phyloP scores from a whole-genome alignment of 2,797 vertebrate genomes.

The Ciconia nigra region DNA sequence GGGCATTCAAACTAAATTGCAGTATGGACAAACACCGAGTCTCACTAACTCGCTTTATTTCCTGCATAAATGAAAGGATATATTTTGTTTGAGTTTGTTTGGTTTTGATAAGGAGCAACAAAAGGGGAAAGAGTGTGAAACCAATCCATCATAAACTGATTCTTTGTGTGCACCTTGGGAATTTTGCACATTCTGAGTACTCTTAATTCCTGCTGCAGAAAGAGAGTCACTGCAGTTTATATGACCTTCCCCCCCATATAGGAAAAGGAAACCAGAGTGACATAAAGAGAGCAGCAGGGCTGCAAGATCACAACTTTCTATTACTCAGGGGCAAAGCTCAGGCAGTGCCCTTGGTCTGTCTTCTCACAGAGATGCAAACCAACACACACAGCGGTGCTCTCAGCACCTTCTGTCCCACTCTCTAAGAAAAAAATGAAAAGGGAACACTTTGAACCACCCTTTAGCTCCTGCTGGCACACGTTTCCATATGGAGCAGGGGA shows the following conservation, averaged over 20 bases:
- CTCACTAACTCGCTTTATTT: not conserved
- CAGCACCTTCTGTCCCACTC: not conserved
- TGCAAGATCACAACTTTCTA: not conserved
- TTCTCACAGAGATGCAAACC: not conserved
- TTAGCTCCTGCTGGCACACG: not conserved
- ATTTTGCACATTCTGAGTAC: not conserved
- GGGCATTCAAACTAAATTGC: not conserved
- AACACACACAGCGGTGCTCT: rapidly evolving
- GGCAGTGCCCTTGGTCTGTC: not conserved
- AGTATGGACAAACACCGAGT: not conserved
- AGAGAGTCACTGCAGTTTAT: not conserved
- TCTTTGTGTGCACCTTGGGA: not conserved
- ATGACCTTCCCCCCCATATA: not conserved
- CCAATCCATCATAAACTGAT: not conserved
- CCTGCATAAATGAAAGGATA: not conserved
- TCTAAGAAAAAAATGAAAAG: not conserved
- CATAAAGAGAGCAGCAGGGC: not conserved
- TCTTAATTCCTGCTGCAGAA: not conserved
- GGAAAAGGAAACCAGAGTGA: not conserved
- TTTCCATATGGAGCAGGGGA: not conserved
- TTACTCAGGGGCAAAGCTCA: not conserved
- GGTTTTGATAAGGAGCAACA: not conserved
- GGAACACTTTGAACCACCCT: not conserved
- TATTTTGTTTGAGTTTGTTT: not conserved
- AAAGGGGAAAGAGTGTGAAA: not conserved